Evolutionary conservation across 2,797 vertebrate species (phyloP).

Genomic region (Carduelis carduelis): DNA sequence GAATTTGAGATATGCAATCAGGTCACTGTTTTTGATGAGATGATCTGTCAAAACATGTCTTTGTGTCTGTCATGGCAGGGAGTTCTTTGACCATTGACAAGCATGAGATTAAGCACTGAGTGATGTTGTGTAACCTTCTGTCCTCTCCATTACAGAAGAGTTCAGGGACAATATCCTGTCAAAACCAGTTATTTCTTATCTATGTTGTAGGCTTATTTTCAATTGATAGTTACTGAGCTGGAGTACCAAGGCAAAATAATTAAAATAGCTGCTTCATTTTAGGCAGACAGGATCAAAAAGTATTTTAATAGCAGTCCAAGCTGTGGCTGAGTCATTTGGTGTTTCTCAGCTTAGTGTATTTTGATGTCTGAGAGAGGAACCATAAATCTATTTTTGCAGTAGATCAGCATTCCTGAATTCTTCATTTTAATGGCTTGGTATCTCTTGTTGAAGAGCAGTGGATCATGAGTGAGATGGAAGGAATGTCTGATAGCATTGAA

Average conservation of each 20-base stretch:
- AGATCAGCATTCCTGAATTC: slow-evolving; percentile 8
- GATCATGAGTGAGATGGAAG: slow-evolving; percentile 15
- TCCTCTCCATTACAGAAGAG: not conserved
- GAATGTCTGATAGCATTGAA: slow-evolving; percentile 15
- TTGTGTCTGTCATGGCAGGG: not conserved
- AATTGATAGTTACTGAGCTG: not conserved
- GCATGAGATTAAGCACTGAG: not conserved
- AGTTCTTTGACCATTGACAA: not conserved
- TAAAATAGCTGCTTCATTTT: slow-evolving; percentile 24
- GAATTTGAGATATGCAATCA: not conserved
- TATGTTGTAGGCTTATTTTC: slow-evolving; percentile 4
- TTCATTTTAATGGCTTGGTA: slow-evolving; percentile 36
- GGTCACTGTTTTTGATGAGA: not conserved
- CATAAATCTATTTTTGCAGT: slow-evolving; percentile 37
- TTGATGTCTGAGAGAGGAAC: slow-evolving; percentile 36
- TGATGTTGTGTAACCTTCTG: slow-evolving; percentile 14
- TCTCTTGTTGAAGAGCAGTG: slow-evolving; percentile 14
- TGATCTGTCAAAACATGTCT: slow-evolving; percentile 3
- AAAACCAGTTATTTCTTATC: slow-evolving; percentile 20
- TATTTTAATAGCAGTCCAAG: slow-evolving; percentile 35
- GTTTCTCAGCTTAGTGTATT: slow-evolving; percentile 21
- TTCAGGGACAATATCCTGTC: not conserved
- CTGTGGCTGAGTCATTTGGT: slow-evolving; percentile 51
- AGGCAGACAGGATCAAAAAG: not conserved
- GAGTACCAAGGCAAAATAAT: slow-evolving; percentile 11